phyloP scores from a whole-genome alignment of 2,797 vertebrate genomes.

The Cynodonichthys magdalenae region DNA sequence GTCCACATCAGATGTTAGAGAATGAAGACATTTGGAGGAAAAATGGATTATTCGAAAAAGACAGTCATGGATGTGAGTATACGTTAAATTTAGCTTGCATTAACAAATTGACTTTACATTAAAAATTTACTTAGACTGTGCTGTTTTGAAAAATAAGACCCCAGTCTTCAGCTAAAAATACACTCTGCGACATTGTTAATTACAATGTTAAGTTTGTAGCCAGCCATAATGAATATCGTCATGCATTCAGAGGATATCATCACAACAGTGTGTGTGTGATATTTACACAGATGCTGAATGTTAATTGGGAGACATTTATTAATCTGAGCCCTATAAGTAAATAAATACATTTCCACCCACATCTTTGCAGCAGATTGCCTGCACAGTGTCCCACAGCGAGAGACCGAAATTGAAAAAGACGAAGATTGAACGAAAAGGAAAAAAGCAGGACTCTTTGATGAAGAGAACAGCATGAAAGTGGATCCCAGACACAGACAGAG shows the following conservation, averaged over 20 bases:
- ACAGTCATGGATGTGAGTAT: no score
- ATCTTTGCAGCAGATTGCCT: constrained; percentile 13
- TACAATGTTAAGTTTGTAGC: constrained; percentile 22
- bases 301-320: constrained; percentile 49
- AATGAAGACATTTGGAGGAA: no score
- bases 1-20: no score
- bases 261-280: constrained; percentile 57
- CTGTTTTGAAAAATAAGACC: background rate
- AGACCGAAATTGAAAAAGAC: constrained; percentile 19
- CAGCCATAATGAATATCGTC: constrained; percentile 3
- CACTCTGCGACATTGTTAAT: constrained; percentile 10
- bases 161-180: constrained; percentile 3
- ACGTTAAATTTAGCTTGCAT: no score
- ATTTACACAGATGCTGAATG: constrained; percentile 70
- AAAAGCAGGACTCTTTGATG: constrained; percentile 45
- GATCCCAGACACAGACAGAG: constrained; percentile 41
- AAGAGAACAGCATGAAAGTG: constrained; percentile 38
- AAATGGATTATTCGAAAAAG: no score
- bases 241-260: constrained; percentile 48
- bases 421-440: constrained; percentile 43
- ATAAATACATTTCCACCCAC: background rate
- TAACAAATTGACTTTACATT: no score
- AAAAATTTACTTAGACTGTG: no score
- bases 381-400: constrained; percentile 38
- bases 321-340: background rate